A percentile compares a stretch with the other conserved stretches of the same genome.
phyloP scores from a whole-genome alignment of 2,113 vertebrate genomes.

The Hyperoodon ampullatus region DNA sequence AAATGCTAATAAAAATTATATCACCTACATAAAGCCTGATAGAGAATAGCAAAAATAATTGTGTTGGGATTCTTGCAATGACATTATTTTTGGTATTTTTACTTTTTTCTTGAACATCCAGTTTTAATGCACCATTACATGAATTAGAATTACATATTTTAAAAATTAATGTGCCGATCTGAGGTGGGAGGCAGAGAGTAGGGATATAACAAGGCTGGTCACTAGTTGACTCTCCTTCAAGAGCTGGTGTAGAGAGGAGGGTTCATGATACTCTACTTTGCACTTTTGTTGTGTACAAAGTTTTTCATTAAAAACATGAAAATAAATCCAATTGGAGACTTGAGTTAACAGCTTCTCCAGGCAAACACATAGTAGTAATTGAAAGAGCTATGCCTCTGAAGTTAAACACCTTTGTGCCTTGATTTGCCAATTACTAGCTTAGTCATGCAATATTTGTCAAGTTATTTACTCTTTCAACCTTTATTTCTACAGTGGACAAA shows the following conservation, averaged over 20 bases:
- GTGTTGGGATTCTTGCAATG: neutral
- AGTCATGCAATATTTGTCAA: neutral
- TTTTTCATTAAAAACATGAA: neutral
- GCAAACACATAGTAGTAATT: neutral
- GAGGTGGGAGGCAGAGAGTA: neutral
- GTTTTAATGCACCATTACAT: neutral
- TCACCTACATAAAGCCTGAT: neutral
- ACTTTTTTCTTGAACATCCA: neutral
- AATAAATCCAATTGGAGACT: neutral
- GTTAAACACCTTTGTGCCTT: neutral
- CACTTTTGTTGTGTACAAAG: neutral
- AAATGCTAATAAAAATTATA: neutral
- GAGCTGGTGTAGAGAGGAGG: neutral
- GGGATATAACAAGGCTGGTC: neutral
- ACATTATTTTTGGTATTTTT: neutral
- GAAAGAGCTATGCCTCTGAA: neutral
- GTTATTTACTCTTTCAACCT: neutral
- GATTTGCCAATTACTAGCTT: neutral
- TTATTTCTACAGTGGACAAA: neutral
- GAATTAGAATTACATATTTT: neutral
- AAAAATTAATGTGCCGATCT: neutral
- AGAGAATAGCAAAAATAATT: neutral
- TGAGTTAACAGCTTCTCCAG: neutral
- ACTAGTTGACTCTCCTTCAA: neutral
- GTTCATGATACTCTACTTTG: neutral